Evolutionary conservation across 2,113 vertebrate species (phyloP).

Genomic region (Neotragus moschatus): DNA sequence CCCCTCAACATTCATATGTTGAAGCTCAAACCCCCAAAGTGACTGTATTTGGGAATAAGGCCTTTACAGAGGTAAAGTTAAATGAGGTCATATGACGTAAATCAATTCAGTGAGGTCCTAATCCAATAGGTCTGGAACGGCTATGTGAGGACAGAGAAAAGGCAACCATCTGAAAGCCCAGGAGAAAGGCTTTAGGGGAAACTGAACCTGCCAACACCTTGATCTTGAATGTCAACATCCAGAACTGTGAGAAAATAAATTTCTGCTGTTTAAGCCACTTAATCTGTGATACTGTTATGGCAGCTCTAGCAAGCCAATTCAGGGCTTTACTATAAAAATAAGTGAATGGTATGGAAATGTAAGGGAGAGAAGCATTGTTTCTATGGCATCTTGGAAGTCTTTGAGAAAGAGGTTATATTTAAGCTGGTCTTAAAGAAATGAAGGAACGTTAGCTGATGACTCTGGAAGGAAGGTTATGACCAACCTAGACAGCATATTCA

Average conservation of each 20-base stretch:
- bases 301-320: neutral
- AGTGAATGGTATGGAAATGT: neutral
- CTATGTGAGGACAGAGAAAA: neutral
- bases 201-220: neutral
- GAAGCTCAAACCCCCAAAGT: neutral
- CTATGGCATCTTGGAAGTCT: neutral
- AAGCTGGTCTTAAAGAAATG: neutral
- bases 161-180: neutral
- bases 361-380: neutral
- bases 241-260: neutral
- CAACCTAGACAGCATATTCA: too few species aligned
- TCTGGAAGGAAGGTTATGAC: too few species aligned
- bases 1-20: neutral
- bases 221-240: neutral
- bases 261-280: neutral
- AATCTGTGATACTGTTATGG: neutral
- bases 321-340: neutral
- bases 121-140: neutral
- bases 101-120: neutral
- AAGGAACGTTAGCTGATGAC: neutral
- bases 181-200: neutral
- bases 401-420: neutral
- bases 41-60: neutral
- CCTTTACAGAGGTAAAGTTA: neutral
- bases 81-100: neutral